phyloP scores from a whole-genome alignment of 2,797 vertebrate species.

The Acestrorhynchus altus region DNA sequence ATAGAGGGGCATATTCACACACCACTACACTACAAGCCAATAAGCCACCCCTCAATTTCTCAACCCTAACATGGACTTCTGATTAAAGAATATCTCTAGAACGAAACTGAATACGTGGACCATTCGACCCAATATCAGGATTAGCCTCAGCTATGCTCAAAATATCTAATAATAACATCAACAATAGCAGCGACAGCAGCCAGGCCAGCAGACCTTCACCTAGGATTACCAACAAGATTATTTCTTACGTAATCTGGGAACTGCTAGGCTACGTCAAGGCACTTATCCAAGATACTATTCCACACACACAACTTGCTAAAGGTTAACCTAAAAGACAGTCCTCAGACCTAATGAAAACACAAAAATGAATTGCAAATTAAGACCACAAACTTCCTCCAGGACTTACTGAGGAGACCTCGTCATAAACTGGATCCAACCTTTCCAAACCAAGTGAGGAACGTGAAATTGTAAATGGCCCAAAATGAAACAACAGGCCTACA shows the following conservation, averaged over 20 bases:
- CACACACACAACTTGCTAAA: neutral
- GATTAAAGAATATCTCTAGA: neutral
- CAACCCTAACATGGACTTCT: neutral
- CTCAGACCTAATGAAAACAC: slow-evolving; percentile 3
- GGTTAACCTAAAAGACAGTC: neutral
- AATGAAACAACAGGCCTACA: neutral
- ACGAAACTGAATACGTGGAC: slow-evolving; percentile 16
- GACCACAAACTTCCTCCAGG: neutral
- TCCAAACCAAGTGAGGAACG: slow-evolving; percentile 18
- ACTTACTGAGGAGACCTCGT: neutral
- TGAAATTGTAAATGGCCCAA: slow-evolving; percentile 53
- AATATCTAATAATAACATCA: slow-evolving; percentile 44
- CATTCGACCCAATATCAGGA: slow-evolving; percentile 24
- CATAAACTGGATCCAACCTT: neutral
- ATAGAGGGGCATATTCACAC: slow-evolving; percentile 34
- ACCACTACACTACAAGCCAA: slow-evolving; percentile 11
- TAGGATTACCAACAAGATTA: slow-evolving; percentile 60
- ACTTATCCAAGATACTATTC: slow-evolving; percentile 22
- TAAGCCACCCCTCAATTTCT: neutral
- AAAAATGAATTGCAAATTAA: slow-evolving; percentile 15
- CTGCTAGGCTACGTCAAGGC: slow-evolving; percentile 22
- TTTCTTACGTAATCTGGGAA: slow-evolving; percentile 53
- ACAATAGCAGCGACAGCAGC: slow-evolving; percentile 32
- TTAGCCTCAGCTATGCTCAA: slow-evolving; percentile 45
- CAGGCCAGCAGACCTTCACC: slow-evolving; percentile 38